Conservation (phyloP, 2,888 invertebrate species). For the Chydorus sphaericus region DNA sequence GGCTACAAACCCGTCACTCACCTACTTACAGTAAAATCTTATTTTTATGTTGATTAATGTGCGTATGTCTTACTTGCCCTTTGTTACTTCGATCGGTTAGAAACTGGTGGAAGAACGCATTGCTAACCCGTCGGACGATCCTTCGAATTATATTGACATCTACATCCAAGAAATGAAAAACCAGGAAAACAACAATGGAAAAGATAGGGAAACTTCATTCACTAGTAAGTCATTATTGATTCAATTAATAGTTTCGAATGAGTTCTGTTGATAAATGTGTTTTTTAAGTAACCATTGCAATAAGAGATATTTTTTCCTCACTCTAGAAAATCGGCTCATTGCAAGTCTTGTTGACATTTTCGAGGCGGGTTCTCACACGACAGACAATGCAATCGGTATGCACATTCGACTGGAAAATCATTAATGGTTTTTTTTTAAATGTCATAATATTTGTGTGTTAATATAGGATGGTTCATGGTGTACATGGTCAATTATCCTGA, state of each 20-base stretch:
- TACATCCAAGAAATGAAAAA: constrained; percentile 20
- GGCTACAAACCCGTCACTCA: neutral
- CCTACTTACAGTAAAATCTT: neutral
- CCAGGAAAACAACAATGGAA: no score
- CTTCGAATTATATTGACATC: constrained; percentile 20
- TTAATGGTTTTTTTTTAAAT: no score
- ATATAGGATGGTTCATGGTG: constrained; percentile 18
- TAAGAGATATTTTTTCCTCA: no score
- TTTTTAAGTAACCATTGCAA: no score
- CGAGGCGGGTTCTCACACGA: constrained; percentile 19
- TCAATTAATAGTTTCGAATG: no score
- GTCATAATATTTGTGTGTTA: no score
- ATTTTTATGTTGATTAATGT: neutral
- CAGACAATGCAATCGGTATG: constrained; percentile 9
- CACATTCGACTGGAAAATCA: no score
- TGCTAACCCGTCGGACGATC: constrained; percentile 15
- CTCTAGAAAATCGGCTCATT: neutral
- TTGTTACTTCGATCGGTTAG: constrained; percentile 17
- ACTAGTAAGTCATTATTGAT: no score
- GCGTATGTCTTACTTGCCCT: neutral
- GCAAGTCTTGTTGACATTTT: constrained; percentile 1
- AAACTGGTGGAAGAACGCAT: constrained; percentile 18
- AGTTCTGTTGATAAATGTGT: no score
- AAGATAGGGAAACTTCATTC: no score
- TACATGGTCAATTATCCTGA: constrained; percentile 21